Evolutionary conservation across 2,797 vertebrate genomes (phyloP).

Genomic region (Paguma larvata): DNA sequence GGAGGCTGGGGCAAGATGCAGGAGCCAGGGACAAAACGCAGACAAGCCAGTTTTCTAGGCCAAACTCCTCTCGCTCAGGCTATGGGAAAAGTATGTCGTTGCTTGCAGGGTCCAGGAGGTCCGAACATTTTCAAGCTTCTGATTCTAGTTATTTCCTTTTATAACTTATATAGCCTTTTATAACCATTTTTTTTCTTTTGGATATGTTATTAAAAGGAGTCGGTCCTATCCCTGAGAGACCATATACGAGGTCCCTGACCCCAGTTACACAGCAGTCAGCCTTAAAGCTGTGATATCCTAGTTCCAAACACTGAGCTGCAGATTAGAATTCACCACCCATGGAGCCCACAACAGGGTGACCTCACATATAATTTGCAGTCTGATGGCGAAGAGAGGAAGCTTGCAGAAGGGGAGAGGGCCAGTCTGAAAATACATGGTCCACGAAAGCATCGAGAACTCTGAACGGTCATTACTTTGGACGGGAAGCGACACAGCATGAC

Average conservation of each 20-base stretch:
- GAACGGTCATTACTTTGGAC: not conserved
- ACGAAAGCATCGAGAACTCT: not conserved
- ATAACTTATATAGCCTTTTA: not conserved
- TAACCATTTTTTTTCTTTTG: not conserved
- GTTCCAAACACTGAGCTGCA: not conserved
- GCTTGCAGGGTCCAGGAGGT: not conserved
- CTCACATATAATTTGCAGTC: not conserved
- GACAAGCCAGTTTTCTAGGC: not conserved
- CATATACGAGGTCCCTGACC: not conserved
- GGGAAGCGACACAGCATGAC: not conserved
- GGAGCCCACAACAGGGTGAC: not conserved
- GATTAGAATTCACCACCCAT: not conserved
- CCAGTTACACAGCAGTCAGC: not conserved
- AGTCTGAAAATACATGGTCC: not conserved
- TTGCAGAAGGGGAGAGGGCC: not conserved
- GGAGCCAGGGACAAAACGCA: not conserved
- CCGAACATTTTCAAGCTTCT: conserved; percentile 18
- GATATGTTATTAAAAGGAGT: not conserved
- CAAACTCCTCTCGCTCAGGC: not conserved
- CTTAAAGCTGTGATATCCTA: no score
- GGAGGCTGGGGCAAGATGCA: not conserved
- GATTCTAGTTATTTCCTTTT: not conserved
- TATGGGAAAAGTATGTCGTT: not conserved
- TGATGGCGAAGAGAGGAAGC: not conserved
- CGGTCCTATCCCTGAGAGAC: not conserved